phyloP scores from a whole-genome alignment of 35 echinoderm and acorn worm species.

The Antedon bifida region DNA sequence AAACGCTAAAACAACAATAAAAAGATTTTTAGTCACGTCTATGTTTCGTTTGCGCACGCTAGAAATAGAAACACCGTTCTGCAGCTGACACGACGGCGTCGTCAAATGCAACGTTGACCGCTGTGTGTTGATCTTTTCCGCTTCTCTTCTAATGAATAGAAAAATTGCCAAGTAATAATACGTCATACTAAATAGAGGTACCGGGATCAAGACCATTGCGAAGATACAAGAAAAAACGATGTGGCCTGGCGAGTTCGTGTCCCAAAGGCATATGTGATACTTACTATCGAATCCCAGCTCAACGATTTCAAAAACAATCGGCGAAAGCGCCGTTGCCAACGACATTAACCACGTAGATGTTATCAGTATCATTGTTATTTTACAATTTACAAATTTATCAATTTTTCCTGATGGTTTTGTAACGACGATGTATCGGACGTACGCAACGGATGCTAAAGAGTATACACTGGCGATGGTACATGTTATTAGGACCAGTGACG shows the following conservation, averaged over 20 bases:
- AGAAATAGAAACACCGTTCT: neutral
- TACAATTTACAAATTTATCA: neutral
- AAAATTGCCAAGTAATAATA: neutral
- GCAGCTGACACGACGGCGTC: too few relatives aligned
- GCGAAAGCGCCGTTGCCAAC: neutral
- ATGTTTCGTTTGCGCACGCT: neutral
- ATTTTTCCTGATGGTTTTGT: constrained; percentile 9
- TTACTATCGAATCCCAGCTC: neutral
- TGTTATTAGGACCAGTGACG: constrained; percentile 63
- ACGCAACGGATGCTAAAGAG: constrained; percentile 57
- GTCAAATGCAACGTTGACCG: neutral
- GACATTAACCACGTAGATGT: neutral
- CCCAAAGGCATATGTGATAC: neutral
- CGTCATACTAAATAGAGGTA: neutral
- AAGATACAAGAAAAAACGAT: neutral
- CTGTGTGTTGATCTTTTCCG: neutral
- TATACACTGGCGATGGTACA: constrained; percentile 78
- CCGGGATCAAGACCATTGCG: neutral
- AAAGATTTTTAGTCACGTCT: neutral
- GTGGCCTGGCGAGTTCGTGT: neutral
- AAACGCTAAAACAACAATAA: neutral
- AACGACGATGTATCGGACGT: constrained; percentile 66
- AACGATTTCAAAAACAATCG: neutral
- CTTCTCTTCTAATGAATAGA: neutral
- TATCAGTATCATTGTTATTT: neutral